A percentile compares a stretch with the other conserved stretches of the same genome.
phyloP scores from a whole-genome alignment of 2,113 vertebrate genomes.

The Drymodes brunneopygia region DNA sequence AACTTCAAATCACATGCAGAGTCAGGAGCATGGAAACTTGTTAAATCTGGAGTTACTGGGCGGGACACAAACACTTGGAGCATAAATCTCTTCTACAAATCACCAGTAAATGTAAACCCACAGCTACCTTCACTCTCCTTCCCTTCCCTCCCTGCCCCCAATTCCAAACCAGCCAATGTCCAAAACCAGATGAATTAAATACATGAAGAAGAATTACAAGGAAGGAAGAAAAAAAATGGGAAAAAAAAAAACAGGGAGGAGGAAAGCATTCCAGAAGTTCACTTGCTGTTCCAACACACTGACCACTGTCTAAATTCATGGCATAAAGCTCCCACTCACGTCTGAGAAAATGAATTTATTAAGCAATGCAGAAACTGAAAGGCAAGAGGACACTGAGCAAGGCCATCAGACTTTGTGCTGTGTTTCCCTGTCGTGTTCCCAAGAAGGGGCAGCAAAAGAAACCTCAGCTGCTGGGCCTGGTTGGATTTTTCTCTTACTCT shows the following conservation, averaged over 20 bases:
- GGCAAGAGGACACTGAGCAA: background rate
- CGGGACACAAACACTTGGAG: background rate
- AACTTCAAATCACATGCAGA: background rate
- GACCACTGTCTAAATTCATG: background rate
- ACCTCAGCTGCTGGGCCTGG: background rate
- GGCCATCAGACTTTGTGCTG: background rate
- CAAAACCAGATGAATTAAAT: background rate
- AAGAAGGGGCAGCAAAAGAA: background rate
- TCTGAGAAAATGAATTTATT: constrained; percentile 26
- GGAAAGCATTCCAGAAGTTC: background rate
- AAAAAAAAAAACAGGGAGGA: background rate
- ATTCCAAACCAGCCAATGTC: background rate
- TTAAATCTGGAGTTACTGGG: background rate
- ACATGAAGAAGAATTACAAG: background rate
- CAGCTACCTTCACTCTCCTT: background rate
- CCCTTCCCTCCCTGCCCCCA: background rate
- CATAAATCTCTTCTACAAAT: background rate
- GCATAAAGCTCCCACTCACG: background rate
- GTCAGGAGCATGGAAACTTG: background rate
- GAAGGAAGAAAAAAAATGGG: background rate
- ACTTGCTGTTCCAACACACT: background rate
- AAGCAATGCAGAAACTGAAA: background rate
- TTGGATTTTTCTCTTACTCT: accelerated
- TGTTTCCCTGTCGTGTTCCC: background rate
- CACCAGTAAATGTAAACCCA: background rate